Conservation (phyloP, 2,113 vertebrate species). For the Clarias batrachus region DNA sequence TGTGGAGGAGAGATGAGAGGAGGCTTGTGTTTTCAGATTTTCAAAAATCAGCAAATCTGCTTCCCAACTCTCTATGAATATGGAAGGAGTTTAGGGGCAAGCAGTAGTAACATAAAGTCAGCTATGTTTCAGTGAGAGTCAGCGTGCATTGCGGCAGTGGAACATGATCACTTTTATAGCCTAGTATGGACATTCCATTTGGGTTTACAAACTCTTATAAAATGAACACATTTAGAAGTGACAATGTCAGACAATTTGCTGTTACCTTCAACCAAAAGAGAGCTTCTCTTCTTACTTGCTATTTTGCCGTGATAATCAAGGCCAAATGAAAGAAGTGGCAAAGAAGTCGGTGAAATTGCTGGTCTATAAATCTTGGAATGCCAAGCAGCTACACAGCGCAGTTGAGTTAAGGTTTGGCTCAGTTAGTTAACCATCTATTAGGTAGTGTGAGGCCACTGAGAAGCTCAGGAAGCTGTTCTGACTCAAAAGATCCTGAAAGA, state of each 20-base stretch:
- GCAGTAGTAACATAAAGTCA: background rate
- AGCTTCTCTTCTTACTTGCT: background rate
- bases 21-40: background rate
- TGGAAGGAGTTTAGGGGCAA: too few species aligned
- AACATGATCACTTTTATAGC: background rate
- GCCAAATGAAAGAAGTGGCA: background rate
- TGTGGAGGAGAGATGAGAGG: background rate
- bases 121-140: background rate
- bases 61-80: background rate
- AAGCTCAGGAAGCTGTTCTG: background rate
- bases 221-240: background rate
- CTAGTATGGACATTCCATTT: background rate
- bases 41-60: conserved; percentile 2
- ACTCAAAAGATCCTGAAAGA: background rate
- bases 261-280: background rate
- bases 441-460: background rate
- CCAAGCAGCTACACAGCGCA: background rate
- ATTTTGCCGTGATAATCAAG: background rate
- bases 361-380: background rate
- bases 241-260: background rate
- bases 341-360: background rate
- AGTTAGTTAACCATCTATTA: too few species aligned
- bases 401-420: background rate
- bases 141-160: background rate
- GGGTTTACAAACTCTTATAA: background rate